phyloP scores from a whole-genome alignment of 1,140 invertebrate species.

The Tetraneura akinire region DNA sequence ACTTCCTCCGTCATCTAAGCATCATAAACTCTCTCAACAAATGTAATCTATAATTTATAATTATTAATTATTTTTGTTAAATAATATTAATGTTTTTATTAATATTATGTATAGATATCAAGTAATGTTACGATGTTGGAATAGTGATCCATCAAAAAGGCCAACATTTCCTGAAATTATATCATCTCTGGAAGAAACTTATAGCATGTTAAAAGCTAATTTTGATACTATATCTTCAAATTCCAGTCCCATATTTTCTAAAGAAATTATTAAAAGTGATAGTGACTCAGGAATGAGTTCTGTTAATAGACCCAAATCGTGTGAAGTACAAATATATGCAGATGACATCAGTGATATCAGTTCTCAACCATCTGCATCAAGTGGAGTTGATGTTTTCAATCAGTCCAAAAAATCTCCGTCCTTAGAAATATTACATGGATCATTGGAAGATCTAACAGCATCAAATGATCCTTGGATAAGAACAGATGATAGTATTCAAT shows the following conservation, averaged over 20 bases:
- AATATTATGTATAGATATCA: constrained; percentile 39
- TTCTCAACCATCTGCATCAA: constrained; percentile 48
- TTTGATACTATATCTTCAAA: constrained; percentile 65
- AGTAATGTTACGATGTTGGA: constrained; percentile 42
- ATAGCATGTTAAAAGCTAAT: constrained; percentile 63
- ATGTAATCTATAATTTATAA: constrained; percentile 59
- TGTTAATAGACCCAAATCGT: constrained; percentile 38
- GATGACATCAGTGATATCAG: constrained; percentile 43
- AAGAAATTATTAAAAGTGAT: constrained; percentile 53
- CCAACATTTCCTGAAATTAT: constrained; percentile 48
- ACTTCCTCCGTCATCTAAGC: constrained; percentile 52
- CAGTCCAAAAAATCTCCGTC: constrained; percentile 58
- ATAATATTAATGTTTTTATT: constrained; percentile 30
- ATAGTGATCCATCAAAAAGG: constrained; percentile 20
- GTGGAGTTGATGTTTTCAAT: constrained; percentile 42
- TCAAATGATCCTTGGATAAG: constrained; percentile 59
- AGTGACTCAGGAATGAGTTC: constrained; percentile 55
- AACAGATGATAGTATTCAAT: constrained; percentile 61
- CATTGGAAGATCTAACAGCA: constrained; percentile 54
- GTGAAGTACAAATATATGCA: constrained; percentile 23
- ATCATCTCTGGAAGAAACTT: constrained; percentile 38
- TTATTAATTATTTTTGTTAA: constrained; percentile 38
- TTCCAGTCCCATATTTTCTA: constrained; percentile 54
- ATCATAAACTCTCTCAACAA: constrained; percentile 55
- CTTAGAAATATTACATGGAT: constrained; percentile 62